These are phyloP conservation scores for Calonectris borealis DNA, from an alignment of 2,113 vertebrate genomes.

Conservation along the genomic window DNA sequence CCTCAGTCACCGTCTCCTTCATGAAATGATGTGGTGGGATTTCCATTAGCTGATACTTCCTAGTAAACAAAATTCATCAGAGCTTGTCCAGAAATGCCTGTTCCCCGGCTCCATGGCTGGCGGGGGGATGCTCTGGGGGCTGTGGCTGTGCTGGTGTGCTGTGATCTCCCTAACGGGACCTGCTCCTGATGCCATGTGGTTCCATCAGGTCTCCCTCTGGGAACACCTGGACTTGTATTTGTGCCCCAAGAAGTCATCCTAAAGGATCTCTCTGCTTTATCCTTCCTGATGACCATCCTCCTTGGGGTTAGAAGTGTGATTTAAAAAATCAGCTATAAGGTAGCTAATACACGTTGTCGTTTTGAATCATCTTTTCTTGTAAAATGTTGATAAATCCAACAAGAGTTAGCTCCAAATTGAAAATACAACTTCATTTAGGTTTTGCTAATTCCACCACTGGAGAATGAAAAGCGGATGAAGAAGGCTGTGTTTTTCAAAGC, in stretches of 20 bases:
- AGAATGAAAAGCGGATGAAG: not conserved
- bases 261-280: not conserved
- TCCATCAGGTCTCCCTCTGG: not conserved
- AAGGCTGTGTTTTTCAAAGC: not conserved
- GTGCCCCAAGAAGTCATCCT: not conserved
- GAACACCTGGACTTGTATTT: not conserved
- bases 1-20: not conserved
- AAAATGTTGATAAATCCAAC: not conserved
- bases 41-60: not conserved
- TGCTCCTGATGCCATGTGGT: not conserved
- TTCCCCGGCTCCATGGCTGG: not conserved
- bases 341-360: not conserved
- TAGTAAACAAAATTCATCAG: not conserved
- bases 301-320: not conserved
- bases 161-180: not conserved
- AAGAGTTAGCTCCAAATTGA: not conserved
- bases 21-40: not conserved
- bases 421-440: rapidly evolving
- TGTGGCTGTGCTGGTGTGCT: not conserved
- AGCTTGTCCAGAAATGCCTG: not conserved
- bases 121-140: not conserved
- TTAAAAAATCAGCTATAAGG: not conserved
- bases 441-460: not conserved
- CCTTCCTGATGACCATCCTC: not conserved
- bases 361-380: not conserved